Evolutionary conservation across 2,797 vertebrate species (phyloP).

Genomic region (Cichlasoma orientale): DNA sequence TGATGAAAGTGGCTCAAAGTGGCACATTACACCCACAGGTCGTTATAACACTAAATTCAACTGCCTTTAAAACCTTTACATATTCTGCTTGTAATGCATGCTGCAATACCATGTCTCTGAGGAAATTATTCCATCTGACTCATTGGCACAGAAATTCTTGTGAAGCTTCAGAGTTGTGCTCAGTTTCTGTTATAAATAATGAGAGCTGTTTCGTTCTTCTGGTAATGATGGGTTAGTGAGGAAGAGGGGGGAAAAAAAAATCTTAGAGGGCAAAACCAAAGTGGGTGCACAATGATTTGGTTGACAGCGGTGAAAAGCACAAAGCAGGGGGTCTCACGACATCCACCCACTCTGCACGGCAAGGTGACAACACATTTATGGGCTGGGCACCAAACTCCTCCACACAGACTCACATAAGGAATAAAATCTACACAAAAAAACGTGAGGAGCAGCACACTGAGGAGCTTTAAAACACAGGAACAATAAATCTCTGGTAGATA

Average conservation of each 20-base stretch:
- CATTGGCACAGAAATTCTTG: constrained; percentile 1
- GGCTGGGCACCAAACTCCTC: constrained; percentile 37
- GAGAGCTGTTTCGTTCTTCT: constrained; percentile 7
- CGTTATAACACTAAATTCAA: not conserved
- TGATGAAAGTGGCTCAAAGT: not conserved
- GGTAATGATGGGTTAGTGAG: constrained; percentile 43
- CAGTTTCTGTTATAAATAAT: constrained; percentile 7
- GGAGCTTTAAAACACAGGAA: not conserved
- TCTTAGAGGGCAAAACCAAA: constrained; percentile 19
- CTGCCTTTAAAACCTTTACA: not conserved
- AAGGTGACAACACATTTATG: constrained; percentile 56
- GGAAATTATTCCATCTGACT: constrained; percentile 13
- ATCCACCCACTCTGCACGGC: constrained; percentile 65
- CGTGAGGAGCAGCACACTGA: not conserved
- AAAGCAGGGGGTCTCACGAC: constrained; percentile 66
- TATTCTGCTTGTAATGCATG: not conserved
- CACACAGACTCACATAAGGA: constrained; percentile 10
- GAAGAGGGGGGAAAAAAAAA: not conserved
- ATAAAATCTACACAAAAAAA: constrained; percentile 32
- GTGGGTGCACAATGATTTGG: constrained; percentile 57
- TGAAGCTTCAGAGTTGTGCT: not conserved
- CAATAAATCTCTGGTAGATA: constrained; percentile 42
- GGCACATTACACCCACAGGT: not conserved
- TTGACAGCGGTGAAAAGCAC: constrained; percentile 59
- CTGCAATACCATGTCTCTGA: not conserved